phyloP scores from a whole-genome alignment of 2,113 vertebrate genomes.

The Neotragus moschatus region DNA sequence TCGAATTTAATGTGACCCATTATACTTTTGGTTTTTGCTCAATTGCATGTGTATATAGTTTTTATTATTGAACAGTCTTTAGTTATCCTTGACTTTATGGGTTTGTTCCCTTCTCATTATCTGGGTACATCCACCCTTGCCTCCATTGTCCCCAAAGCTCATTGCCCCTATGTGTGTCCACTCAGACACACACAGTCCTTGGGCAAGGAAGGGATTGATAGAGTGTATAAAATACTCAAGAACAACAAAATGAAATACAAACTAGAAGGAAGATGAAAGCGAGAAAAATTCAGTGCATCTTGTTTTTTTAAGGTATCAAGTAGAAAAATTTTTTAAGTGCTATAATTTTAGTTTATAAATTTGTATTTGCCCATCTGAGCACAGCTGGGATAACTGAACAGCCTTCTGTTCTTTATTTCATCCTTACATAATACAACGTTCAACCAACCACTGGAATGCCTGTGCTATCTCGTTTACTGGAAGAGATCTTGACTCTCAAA shows the following conservation, averaged over 20 bases:
- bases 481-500: background rate
- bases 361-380: slow-evolving; percentile 51
- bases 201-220: background rate
- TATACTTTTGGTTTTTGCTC: background rate
- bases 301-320: background rate
- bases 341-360: slow-evolving; percentile 23
- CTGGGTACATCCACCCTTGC: background rate
- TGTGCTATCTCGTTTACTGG: background rate
- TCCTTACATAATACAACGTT: background rate
- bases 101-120: background rate
- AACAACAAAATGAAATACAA: slow-evolving; percentile 32
- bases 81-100: background rate
- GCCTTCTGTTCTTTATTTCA: background rate
- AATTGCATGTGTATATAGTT: background rate
- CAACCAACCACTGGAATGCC: background rate
- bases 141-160: background rate
- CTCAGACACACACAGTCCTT: background rate
- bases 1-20: slow-evolving; percentile 24
- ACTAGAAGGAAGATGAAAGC: background rate
- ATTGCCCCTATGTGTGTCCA: background rate
- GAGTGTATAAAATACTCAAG: background rate
- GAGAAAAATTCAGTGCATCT: background rate
- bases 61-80: background rate
- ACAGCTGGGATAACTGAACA: slow-evolving; percentile 1
- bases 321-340: slow-evolving; percentile 44